Evolutionary conservation across 2,113 vertebrate genomes (phyloP).

Genomic region (Laticauda colubrina): DNA sequence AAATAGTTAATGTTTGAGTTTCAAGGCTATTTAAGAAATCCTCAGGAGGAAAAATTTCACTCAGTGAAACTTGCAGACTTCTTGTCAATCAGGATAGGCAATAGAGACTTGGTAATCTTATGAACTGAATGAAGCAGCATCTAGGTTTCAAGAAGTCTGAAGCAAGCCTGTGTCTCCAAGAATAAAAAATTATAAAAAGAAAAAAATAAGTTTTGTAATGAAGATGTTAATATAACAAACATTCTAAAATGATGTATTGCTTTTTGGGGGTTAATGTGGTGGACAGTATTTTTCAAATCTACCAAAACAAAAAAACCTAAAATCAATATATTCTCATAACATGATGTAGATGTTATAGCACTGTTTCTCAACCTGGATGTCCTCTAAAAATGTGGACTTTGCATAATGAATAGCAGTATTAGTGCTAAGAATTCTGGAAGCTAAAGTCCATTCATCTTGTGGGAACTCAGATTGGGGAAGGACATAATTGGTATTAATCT

Average conservation of each 20-base stretch:
- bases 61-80: not conserved
- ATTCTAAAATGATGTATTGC: not conserved
- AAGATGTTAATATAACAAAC: not conserved
- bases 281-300: not conserved
- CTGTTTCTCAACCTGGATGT: not conserved
- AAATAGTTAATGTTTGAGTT: slow-evolving; percentile 5
- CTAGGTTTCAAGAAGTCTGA: not conserved
- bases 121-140: not conserved
- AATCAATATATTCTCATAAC: not conserved
- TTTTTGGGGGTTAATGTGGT: not conserved
- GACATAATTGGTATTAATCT: not conserved
- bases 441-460: not conserved
- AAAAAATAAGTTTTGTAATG: not conserved
- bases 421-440: not conserved
- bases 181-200: not conserved
- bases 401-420: not conserved
- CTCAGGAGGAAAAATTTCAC: not conserved
- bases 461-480: not conserved
- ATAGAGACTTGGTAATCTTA: not conserved
- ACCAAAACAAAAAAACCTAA: not conserved
- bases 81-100: not conserved
- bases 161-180: not conserved
- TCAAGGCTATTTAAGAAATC: not conserved
- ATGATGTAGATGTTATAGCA: not conserved
- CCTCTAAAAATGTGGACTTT: not conserved